A percentile compares a stretch with the other conserved stretches of the same genome.
These are phyloP conservation scores for Eumaeus atala DNA, from an alignment of 1,140 invertebrate species.

Conservation along the genomic window DNA sequence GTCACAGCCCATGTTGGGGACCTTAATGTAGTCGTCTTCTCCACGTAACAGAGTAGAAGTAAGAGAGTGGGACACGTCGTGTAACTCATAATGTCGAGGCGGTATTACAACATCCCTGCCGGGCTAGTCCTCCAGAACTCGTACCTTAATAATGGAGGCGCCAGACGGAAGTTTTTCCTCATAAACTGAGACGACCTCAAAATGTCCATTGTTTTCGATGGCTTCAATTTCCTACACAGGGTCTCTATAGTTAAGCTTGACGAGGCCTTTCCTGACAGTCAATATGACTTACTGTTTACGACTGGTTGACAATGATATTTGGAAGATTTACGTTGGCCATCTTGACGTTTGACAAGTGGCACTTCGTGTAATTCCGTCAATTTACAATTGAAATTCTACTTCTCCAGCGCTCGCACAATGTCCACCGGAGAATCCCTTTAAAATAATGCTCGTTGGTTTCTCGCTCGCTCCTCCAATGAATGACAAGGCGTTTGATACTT, in stretches of 20 bases:
- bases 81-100: constrained; percentile 16
- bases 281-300: too few relatives aligned
- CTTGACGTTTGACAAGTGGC: not conserved
- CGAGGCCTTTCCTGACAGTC: too few relatives aligned
- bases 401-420: constrained; percentile 11
- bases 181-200: not conserved
- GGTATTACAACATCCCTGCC: constrained; percentile 14
- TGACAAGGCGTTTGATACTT: constrained; percentile 9
- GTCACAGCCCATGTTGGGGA: constrained; percentile 12
- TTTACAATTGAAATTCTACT: constrained; percentile 17
- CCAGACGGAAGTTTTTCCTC: not conserved
- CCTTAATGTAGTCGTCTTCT: constrained; percentile 17
- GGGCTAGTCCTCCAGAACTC: not conserved
- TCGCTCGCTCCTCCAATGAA: too few relatives aligned
- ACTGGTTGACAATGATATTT: too few relatives aligned
- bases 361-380: constrained; percentile 10
- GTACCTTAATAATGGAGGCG: constrained; percentile 17
- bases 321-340: not conserved
- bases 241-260: too few relatives aligned
- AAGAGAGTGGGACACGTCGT: constrained; percentile 16
- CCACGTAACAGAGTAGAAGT: constrained; percentile 18
- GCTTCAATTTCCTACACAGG: not conserved
- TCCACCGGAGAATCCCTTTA: constrained; percentile 18
- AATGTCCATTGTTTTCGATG: not conserved
- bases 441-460: constrained; percentile 9